These are phyloP conservation scores for Thrips palmi DNA, from an alignment of 1,140 invertebrate genomes.

Conservation along the genomic window DNA sequence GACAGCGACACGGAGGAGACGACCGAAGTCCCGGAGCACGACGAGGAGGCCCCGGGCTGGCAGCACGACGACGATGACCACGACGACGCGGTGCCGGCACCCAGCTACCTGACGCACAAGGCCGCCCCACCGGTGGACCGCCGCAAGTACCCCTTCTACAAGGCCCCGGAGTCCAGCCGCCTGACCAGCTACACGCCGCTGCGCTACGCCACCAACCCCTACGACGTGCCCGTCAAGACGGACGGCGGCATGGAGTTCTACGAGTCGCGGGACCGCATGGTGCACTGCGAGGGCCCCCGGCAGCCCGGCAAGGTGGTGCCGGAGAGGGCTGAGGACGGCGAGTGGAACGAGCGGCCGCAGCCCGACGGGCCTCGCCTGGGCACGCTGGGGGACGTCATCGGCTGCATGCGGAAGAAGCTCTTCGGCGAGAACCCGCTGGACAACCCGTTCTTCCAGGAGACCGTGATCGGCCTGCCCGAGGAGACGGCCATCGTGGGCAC, in stretches of 20 bases:
- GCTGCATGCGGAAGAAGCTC: constrained; percentile 51
- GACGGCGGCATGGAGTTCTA: constrained; percentile 36
- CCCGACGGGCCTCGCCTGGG: constrained; percentile 21
- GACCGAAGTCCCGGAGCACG: constrained; percentile 15
- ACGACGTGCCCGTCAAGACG: constrained; percentile 26
- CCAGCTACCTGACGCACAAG: constrained; percentile 11
- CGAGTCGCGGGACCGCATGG: constrained; percentile 27
- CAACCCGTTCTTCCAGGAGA: constrained; percentile 50
- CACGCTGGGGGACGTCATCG: constrained; percentile 48
- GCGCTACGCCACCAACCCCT: constrained; percentile 34
- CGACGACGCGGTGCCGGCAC: constrained; percentile 7
- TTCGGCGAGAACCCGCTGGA: constrained; percentile 53
- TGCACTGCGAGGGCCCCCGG: constrained; percentile 24
- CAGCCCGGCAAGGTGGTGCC: constrained; percentile 22
- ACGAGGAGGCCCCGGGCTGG: neutral
- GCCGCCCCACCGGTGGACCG: constrained; percentile 17
- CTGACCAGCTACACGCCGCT: constrained; percentile 33
- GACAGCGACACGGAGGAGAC: constrained; percentile 3
- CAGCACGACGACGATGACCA: constrained; percentile 12
- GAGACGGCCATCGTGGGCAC: constrained; percentile 1
- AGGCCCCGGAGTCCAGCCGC: constrained; percentile 13
- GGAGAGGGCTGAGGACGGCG: constrained; percentile 20
- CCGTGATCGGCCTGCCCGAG: constrained; percentile 16
- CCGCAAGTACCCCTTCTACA: constrained; percentile 29
- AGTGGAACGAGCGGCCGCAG: constrained; percentile 17